Evolutionary conservation across 2,888 invertebrate species (phyloP), one percentile per base, ranked within the genome.

Genomic region (Hyppa rectilinea): DNA sequence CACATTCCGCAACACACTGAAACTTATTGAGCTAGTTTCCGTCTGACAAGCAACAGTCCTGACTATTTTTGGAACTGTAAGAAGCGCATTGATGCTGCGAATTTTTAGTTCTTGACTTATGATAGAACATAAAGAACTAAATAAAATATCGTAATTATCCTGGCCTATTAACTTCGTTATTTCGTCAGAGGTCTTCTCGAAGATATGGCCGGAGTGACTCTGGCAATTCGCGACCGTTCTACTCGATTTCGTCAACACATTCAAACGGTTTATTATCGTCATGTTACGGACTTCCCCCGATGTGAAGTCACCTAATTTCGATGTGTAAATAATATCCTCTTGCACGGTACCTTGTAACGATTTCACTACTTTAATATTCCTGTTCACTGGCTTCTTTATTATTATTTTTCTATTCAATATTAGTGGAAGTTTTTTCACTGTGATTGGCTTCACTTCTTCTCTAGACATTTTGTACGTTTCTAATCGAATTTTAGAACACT

Each of bases 151-250:
- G 60, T 94, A 95, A 47, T 92, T 92, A 0, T 87, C 87, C 52
- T 94, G 93, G 0, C 95, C 95, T 0, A 95, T 92, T 0, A 93
- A 20, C n/a, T 85, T 86, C 0, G 88, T 86, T 0, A 95, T 72
- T 31, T 83, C 85, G 4, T 93, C 92, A 0, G 95, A 95, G 2
- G 90, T 91, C 73, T 90, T 89, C 55, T 91, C 90, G 2, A 82
- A 67, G 0, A 78, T 34, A 20, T 77, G 69, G 0, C 79, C 83
- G 3, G 76, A 68, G 4, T 69, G 63, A 12, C 73, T 79, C 6
- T 74, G 81, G 52, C 87, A 93, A 20, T 83, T 85, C 0, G 94
- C 95, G 0, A 90, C 69, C 0, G 95, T 95, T 0, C 85, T 73
- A 78, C 90, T 88, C 1, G 83, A 82, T 6, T 91, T 91, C 0